These are phyloP conservation scores for Penaeus chinensis DNA, from an alignment of 1,140 invertebrate species.

Conservation along the genomic window DNA sequence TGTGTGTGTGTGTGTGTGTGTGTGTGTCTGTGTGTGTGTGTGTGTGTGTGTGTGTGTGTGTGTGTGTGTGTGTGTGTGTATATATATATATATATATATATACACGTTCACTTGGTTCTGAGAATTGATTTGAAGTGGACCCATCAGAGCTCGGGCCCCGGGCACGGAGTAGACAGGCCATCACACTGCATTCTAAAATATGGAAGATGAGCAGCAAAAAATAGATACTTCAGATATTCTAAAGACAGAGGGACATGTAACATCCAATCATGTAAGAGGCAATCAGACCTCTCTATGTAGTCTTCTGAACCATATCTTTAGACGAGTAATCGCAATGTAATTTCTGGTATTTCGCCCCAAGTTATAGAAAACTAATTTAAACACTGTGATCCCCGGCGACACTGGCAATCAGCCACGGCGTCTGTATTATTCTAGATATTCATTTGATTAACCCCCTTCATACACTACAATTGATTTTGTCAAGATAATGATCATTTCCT, in stretches of 20 bases:
- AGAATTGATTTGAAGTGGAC: too few species aligned
- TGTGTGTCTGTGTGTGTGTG: too few species aligned
- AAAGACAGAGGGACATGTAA: constrained; percentile 15
- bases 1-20: too few species aligned
- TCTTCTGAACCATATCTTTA: constrained; percentile 50
- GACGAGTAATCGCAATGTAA: constrained; percentile 50
- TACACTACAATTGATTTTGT: constrained; percentile 55
- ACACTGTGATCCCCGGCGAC: constrained; percentile 44
- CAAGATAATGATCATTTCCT: constrained; percentile 56
- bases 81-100: too few species aligned
- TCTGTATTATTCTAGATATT: constrained; percentile 54
- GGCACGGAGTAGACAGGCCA: too few species aligned
- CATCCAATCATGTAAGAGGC: constrained; percentile 32
- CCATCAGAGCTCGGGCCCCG: too few species aligned
- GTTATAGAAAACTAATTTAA: constrained; percentile 56
- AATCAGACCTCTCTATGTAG: constrained; percentile 36
- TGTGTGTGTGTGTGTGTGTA: too few species aligned
- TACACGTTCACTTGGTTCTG: too few species aligned
- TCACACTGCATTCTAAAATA: too few species aligned
- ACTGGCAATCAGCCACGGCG: constrained; percentile 45
- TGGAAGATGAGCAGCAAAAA: too few species aligned
- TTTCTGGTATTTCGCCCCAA: constrained; percentile 47
- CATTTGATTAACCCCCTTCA: constrained; percentile 59
- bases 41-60: too few species aligned
- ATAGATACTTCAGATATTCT: too few species aligned